Percentiles rank a stretch among this genome's conserved stretches.
Evolutionary conservation across 1,140 invertebrate species (phyloP).

Genomic region (Bombus superbus): DNA sequence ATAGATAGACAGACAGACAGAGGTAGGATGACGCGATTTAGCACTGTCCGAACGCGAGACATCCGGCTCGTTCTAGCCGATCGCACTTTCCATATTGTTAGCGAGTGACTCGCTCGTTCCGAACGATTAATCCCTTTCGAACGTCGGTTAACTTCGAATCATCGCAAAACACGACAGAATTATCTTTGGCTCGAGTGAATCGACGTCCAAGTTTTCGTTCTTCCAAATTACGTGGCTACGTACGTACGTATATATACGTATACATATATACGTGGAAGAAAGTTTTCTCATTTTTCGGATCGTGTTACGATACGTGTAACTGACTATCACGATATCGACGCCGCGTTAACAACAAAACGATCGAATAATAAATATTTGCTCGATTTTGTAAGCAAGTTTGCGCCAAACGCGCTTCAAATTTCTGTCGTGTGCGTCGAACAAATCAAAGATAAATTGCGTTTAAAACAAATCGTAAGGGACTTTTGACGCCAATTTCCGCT

Average conservation of each 20-base stretch:
- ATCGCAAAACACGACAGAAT: neutral
- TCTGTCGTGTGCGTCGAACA: neutral
- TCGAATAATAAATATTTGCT: neutral
- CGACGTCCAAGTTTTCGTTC: neutral
- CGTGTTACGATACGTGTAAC: neutral
- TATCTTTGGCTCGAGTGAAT: neutral
- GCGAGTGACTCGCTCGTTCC: constrained; percentile 14
- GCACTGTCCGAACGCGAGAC: constrained; percentile 17
- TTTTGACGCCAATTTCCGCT: too few relatives aligned
- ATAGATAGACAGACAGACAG: constrained; percentile 57
- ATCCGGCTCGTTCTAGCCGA: neutral
- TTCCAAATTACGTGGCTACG: neutral
- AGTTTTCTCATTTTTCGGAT: too few relatives aligned
- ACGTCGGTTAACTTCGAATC: neutral
- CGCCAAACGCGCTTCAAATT: neutral
- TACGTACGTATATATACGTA: neutral
- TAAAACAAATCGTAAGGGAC: too few relatives aligned
- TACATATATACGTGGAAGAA: neutral
- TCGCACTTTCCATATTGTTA: neutral
- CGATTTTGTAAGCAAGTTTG: neutral
- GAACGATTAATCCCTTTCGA: constrained; percentile 38
- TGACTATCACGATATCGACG: neutral
- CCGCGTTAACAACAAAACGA: neutral
- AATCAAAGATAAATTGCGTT: neutral
- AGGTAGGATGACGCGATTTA: constrained; percentile 42